Percentiles rank a stretch among this genome's conserved stretches.
These are phyloP conservation scores for Gymnoscopelus microlampas DNA, from an alignment of 2,797 vertebrate genomes.

Conservation along the genomic window DNA sequence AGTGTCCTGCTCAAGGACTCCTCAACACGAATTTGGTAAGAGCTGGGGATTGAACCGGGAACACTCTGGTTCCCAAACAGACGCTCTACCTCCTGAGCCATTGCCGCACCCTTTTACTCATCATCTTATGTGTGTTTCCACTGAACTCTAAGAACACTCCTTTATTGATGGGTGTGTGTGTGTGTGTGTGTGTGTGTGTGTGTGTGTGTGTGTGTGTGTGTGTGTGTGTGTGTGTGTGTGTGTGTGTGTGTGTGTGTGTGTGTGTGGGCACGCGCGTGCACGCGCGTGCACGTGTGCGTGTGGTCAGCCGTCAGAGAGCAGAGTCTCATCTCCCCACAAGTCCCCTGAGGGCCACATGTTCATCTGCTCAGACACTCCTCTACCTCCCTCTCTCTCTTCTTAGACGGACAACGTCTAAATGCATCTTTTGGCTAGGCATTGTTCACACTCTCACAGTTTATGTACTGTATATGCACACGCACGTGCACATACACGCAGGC, in stretches of 20 bases:
- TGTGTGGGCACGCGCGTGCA: too few species aligned
- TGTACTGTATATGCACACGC: conserved; percentile 18
- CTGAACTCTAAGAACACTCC: conserved; percentile 25
- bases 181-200: conserved; percentile 1
- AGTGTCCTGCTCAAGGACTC: too few species aligned
- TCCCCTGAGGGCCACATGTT: conserved; percentile 68
- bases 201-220: conserved; percentile 50
- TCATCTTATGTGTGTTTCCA: conserved; percentile 42
- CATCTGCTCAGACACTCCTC: conserved; percentile 49
- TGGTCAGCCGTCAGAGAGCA: conserved; percentile 77
- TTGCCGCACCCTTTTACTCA: conserved; percentile 32
- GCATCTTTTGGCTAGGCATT: conserved; percentile 62
- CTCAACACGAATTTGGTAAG: too few species aligned
- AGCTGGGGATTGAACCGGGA: too few species aligned
- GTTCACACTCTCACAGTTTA: conserved; percentile 46
- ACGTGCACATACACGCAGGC: conserved; percentile 23
- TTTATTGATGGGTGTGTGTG: conserved; percentile 1
- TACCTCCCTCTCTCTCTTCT: conserved; percentile 51
- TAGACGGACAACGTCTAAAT: conserved; percentile 74
- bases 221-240: background rate
- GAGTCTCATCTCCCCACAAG: conserved; percentile 79
- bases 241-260: conserved; percentile 8
- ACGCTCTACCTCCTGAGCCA: background rate
- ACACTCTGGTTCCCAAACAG: too few species aligned
- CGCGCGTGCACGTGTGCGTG: conserved; percentile 51